These are phyloP conservation scores for Falco rusticolus DNA, from an alignment of 2,797 vertebrate genomes.

Conservation along the genomic window DNA sequence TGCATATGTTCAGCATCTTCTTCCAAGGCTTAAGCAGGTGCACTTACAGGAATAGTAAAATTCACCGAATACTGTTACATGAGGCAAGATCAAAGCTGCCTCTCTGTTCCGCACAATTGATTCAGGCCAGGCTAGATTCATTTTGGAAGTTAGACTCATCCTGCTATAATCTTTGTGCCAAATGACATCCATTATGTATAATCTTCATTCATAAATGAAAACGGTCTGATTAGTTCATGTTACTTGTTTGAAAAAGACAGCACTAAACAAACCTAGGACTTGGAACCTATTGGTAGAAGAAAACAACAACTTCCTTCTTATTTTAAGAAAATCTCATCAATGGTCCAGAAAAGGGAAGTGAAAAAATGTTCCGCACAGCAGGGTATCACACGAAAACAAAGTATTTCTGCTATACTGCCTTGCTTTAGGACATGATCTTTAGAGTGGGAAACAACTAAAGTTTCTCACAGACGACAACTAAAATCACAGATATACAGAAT, in stretches of 20 bases:
- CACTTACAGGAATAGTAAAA: background rate
- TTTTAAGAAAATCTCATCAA: slow-evolving; percentile 36
- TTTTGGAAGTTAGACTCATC: background rate
- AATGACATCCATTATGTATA: background rate
- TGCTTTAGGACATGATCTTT: background rate
- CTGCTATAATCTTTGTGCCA: background rate
- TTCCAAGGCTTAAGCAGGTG: background rate
- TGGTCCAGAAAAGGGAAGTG: slow-evolving; percentile 40
- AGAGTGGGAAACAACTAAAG: background rate
- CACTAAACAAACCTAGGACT: background rate
- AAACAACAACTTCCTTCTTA: slow-evolving; percentile 13
- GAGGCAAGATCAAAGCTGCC: background rate
- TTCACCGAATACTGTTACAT: background rate
- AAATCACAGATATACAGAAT: background rate
- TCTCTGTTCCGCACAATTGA: background rate
- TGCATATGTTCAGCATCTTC: background rate
- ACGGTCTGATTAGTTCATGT: background rate
- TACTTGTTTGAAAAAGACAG: background rate
- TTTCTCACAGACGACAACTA: background rate
- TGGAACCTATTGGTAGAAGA: background rate
- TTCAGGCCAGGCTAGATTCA: background rate
- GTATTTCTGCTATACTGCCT: background rate
- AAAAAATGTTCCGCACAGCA: background rate
- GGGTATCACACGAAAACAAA: slow-evolving; percentile 36
- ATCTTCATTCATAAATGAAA: background rate